Base-by-base conservation (phyloP, 2,113 vertebrate species). In the Anas platyrhynchos region DNA sequence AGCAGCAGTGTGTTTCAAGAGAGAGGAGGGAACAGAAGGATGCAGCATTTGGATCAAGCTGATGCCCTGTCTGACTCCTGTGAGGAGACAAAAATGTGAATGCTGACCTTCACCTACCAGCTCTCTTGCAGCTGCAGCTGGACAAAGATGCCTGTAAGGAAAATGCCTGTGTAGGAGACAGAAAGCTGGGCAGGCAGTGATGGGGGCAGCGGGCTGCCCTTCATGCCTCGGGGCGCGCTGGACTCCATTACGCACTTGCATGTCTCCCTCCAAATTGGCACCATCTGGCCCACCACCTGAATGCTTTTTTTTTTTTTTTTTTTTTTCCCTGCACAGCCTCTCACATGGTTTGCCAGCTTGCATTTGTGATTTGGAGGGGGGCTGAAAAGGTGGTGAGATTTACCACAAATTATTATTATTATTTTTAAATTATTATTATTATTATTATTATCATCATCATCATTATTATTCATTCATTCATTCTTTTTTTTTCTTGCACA, bases 281-380 rank as follows among this genome's bases (percentile, higher is more conserved):
- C 97, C 98, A 97, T 98, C 96, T 98, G 97, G 96, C 95, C 97
- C 90, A 93, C 97, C 97, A 98, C 97, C 97, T 98, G 97, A 95
- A 96, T 65, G 81, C 96, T 13, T 96, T 96, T 93, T 80, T 50
- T 50, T 96, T 94, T 81, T 25, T 50, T 94, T 86, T 96, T 66
- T 65, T 96, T 96, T 94, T 78, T 2, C 22, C 92, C 95, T 96
- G 89, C 72, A 72, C 77, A 89, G 86, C 78, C 95, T 94, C 79
- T 63, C 95, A 94, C 52, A 83, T 83, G 61, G 93, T 96, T 96
- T 96, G 96, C 93, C 89, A 96, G 93, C 83, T 95, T 96, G 56
- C 91, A 79, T 93, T 96, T 96, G 88, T 94, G 87, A 94, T 76
- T 96, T 71, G 85, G 83, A 66, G 17, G 22, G 74, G 58, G 59